Evolutionary conservation across 2,797 vertebrate genomes (phyloP), one percentile per base, ranked within the genome.

Genomic region (Squalus acanthias): DNA sequence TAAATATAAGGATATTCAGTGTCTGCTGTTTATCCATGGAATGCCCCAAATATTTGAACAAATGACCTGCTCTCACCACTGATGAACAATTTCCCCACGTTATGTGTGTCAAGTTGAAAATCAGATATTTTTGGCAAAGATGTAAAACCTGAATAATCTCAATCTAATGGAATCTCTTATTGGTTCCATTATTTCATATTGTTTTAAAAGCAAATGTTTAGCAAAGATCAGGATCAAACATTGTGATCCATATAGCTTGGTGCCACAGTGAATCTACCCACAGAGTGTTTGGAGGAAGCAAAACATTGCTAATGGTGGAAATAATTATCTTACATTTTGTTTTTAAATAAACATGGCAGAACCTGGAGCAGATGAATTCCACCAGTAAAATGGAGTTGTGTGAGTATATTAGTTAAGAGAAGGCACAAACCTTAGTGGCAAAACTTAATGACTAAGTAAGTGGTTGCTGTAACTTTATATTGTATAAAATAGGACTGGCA

Each of bases 1-100:
- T 63, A 63, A 91, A 1, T 69, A 93, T 69, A 93, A 93, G 63
- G 65, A 93, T 24, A 8, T 46, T 46, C 65, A 93, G n/a, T 93
- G 91, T 69, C n/a, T 69, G 65, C 65, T 46, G 20, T 46, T 93
- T 24, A 93, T 46, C n/a, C 63, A 39, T 22, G 46, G 65, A 69
- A 93, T 93, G 65, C 63, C 63, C 20, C 91, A 93, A 93, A 93
- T 93, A 93, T 93, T 93, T 93, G n/a, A 93, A 93, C 20, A 69
- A 46, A 22, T 93, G 65, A 93, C 91, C 65, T 85, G 46, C 20
- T 85, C 17, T 46, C 82, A 20, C 79, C 46, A 50, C 20, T n/a
- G 6, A 50, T 50, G 17, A 93, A 69, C 65, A 85, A 85, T 69
- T 93, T 69, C 65, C 65, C 65, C 91, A 7, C 39, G 29, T 46